Base-by-base conservation (phyloP, 2,113 vertebrate species). In the Poeciliopsis occidentalis region DNA sequence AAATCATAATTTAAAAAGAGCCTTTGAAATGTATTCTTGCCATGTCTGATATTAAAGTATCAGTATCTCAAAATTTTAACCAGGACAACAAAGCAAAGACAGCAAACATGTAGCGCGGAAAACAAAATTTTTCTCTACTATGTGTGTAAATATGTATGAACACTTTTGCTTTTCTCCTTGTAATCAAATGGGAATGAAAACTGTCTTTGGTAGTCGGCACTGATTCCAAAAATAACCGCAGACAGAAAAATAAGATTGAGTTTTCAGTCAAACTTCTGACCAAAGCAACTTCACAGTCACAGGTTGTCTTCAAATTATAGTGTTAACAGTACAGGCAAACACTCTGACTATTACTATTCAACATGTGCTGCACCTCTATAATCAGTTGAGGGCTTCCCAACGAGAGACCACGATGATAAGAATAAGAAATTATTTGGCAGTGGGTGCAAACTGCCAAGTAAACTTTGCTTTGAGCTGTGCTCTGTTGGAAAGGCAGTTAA, bases 301-400 rank as follows among this genome's bases (percentile, higher is more conserved):
- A 37, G 70, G 62, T 73, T 62, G 63, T 86, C 70, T 73, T 70
- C 61, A 83, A 81, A 86, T 88, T 79, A 61, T 34, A 69, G 76
- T 69, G 76, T 74, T 68, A 30, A 29, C 71, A 39, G 61, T 67
- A 12, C 17, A 39, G 32, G 51, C 79, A 80, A 81, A 80, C 79
- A 34, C 34, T 76, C 19, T 4, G 54, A 66, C 27, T 82, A 41
- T 39, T n/a, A 63, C 62, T 41, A 57, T 78, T 83, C 69, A 82
- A 73, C 76, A 82, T 17, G 44, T 67, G 75, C 26, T 60, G 69
- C 71, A 89, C 76, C 78, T 87, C 80, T 85, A 30, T 72, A 84
- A 76, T 69, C 31, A 71, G 74, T 82, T 81, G 19, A 78, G 71
- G 37, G 74, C 69, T 70, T 64, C 75, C 47, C 64, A 69, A 82